Evolutionary conservation across 35 echinoderm and acorn worm genomes (phyloP).

Genomic region (Diadema setosum): DNA sequence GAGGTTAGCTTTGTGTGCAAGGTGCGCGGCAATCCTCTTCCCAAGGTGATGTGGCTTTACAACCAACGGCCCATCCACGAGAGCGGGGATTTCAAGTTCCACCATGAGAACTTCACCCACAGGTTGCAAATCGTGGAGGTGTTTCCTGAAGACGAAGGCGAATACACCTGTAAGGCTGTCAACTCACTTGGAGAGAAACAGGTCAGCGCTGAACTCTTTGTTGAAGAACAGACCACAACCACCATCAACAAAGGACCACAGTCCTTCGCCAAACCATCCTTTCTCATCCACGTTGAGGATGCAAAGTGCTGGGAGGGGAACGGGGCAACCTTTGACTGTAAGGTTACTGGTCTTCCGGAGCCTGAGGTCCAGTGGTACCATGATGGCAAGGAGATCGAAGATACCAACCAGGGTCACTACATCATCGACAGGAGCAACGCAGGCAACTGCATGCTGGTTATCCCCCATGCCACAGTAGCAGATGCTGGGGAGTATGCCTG

Average conservation of each 20-base stretch:
- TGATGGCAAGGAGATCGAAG: constrained; percentile 34
- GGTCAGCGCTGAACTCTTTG: constrained; percentile 53
- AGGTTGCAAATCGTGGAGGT: constrained; percentile 58
- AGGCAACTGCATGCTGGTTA: constrained; percentile 51
- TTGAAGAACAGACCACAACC: constrained; percentile 30
- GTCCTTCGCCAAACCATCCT: constrained; percentile 26
- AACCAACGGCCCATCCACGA: constrained; percentile 53
- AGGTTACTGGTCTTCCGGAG: constrained; percentile 76
- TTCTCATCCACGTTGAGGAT: constrained; percentile 41
- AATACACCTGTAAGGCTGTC: constrained; percentile 57
- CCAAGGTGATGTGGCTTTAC: constrained; percentile 53
- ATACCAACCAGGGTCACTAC: background rate
- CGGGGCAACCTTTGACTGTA: constrained; percentile 61
- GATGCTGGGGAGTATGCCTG: constrained; percentile 57
- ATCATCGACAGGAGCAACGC: constrained; percentile 38
- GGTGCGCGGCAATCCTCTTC: constrained; percentile 32
- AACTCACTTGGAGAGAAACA: constrained; percentile 43
- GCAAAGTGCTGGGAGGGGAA: constrained; percentile 46
- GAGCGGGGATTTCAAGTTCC: constrained; percentile 39
- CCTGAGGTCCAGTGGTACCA: constrained; percentile 92
- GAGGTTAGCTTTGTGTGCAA: constrained; percentile 53
- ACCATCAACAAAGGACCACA: background rate
- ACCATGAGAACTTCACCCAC: constrained; percentile 23
- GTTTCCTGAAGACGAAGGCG: constrained; percentile 67
- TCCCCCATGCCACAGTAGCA: constrained; percentile 21